These are phyloP conservation scores for Diadumene lineata DNA, from an alignment of 92 coral and sea anemone species.

Conservation along the genomic window DNA sequence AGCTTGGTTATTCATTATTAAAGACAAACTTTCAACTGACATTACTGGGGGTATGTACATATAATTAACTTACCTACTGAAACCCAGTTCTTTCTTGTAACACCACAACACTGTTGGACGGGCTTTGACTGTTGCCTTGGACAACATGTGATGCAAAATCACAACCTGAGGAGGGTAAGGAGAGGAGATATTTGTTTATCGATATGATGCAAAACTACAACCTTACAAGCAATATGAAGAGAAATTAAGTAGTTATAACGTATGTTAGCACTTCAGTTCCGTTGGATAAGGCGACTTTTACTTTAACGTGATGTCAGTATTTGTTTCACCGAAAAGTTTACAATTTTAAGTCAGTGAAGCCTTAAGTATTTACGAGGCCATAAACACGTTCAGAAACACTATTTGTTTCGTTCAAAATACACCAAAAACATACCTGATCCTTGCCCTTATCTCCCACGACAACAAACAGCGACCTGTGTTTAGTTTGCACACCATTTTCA, in stretches of 20 bases:
- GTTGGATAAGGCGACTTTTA: too few species aligned
- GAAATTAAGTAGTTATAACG: not conserved
- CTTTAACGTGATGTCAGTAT: too few species aligned
- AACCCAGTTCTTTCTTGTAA: slow-evolving; percentile 94
- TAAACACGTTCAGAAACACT: not conserved
- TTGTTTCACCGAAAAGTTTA: too few species aligned
- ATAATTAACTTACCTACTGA: slow-evolving; percentile 70
- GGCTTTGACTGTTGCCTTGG: slow-evolving; percentile 88
- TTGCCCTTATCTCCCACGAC: slow-evolving; percentile 98
- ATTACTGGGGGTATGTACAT: too few species aligned
- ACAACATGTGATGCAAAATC: slow-evolving; percentile 95
- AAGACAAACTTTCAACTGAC: too few species aligned
- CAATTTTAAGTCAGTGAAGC: too few species aligned
- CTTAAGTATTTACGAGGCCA: too few species aligned
- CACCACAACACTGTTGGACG: slow-evolving; percentile 98
- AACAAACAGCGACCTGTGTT: slow-evolving; percentile 89
- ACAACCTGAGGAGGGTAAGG: slow-evolving; percentile 62
- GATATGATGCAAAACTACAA: not conserved
- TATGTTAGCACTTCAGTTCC: too few species aligned
- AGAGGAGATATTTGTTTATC: not conserved
- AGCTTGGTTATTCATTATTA: too few species aligned
- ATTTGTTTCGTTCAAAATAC: not conserved
- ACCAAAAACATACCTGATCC: slow-evolving; percentile 76
- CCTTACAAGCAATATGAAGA: not conserved
- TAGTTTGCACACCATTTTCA: slow-evolving; percentile 95